Evolutionary conservation across 2,888 invertebrate genomes (phyloP), one percentile per base, ranked within the genome.

Genomic region (Euphydryas editha): DNA sequence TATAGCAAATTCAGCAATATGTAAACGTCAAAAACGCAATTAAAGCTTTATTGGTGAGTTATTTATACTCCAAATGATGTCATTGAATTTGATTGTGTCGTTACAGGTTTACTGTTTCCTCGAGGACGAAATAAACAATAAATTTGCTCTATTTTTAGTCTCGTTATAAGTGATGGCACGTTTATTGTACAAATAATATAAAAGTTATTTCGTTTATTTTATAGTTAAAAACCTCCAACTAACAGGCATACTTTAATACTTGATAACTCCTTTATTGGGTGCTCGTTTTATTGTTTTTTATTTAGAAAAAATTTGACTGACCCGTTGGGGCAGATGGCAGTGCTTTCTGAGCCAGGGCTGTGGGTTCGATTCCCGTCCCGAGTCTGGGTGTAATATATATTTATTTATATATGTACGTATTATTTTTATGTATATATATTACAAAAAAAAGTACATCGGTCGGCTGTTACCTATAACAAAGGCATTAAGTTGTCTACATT

Each of bases 11-110:
- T 49, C 59, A 62, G 51, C 67, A 59, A 69, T 64, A 62, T 67
- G 62, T 70, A 49, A 67, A 59, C 51, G 65, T 59, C 51, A 56
- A 51, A 65, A 65, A 54, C 57, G 59, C 62, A 70, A 70, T 70
- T 67, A 67, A 57, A 67, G 65, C 30, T 59, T 70, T 69, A 58
- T 67, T 65, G 70, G 59, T 24, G 47, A 65, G 62, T 67, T 70
- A 62, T 67, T 62, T 62, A 67, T 44, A 62, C 56, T 65, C 44
- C 46, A 58, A 66, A 66, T 63, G 60, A 66, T 66, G 59, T 67
- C 62, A 59, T 70, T 65, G 57, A 57, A 67, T 49, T 62, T 62
- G 42, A 70, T 46, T 58, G 54, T 21, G 59, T 49, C 58, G 62
- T 65, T 67, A 70, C 57, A 62, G 62, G 39, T 65, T 70, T 65